Evolutionary conservation across 1,140 invertebrate species (phyloP), one percentile per base, ranked within the genome.

Genomic region (Galleria mellonella): DNA sequence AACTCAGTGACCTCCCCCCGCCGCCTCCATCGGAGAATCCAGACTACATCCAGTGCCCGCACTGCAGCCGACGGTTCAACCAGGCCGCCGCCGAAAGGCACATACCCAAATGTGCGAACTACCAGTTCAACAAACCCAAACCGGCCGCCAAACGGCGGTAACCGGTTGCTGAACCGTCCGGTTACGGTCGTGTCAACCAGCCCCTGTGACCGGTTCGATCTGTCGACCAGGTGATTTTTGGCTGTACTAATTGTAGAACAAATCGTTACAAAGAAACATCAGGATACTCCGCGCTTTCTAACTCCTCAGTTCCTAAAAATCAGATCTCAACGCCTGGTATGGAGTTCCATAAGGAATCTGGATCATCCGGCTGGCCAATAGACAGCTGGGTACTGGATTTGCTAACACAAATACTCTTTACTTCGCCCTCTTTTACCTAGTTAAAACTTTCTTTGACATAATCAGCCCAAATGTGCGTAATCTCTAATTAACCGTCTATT

Each of bases 11-110:
- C 79, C 87, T 98, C 28, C 96, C 97, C 0, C 96, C 97, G 0
- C 96, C 97, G 3, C 96, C 96, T 3, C 91, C 92, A 0, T 91
- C 91, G 0, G 92, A 93, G 66, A 96, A 92, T 65, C 93, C 94
- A 7, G 96, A 98, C 87, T 97, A 98, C 75, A 90, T 97, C 3
- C 90, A 92, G 60, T 99, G 97, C 74, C 96, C 96, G 0, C 93
- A 97, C 82, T 99, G 97, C 76, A 87, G 88, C 8, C 89, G 97
- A 9, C 93, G 92, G 62, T 99, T 98, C 88, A 96, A 93, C 82
- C 88, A 93, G 68, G 86, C 86, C 0, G 96, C 95, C 0, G 97
- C 97, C 0, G 94, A 96, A 51, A 83, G 97, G 32, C 97, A 99
- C 83, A 97, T 99, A 65, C 97, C 97, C 9, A 95, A 95, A 82